phyloP scores from a whole-genome alignment of 2,113 vertebrate genomes.

The Dipodomys stephensi region DNA sequence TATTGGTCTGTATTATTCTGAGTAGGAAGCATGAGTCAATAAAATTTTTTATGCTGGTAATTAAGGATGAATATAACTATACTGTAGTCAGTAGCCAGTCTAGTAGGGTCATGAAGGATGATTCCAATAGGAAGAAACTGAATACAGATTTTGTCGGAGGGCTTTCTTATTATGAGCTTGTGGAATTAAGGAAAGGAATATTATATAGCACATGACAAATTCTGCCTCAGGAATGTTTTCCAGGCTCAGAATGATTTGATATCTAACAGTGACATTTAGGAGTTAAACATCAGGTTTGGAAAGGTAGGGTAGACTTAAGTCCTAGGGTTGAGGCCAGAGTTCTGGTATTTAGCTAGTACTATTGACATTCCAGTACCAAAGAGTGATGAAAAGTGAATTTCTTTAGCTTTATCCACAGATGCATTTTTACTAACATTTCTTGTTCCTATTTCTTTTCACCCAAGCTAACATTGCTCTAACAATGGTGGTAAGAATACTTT shows the following conservation, averaged over 20 bases:
- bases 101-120: not conserved
- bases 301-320: not conserved
- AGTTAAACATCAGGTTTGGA: not conserved
- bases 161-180: not conserved
- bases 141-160: not conserved
- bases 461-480: not conserved
- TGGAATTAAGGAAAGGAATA: not conserved
- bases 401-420: not conserved
- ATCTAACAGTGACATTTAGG: conserved; percentile 26
- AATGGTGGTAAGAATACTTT: not conserved
- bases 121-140: not conserved
- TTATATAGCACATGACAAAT: not conserved
- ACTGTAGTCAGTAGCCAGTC: not conserved
- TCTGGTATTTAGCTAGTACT: not conserved
- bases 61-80: not conserved
- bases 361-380: not conserved
- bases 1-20: not conserved
- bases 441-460: not conserved
- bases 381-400: not conserved
- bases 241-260: not conserved
- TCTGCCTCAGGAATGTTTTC: not conserved
- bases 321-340: not conserved
- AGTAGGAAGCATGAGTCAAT: not conserved
- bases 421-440: not conserved
- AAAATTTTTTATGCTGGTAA: not conserved